Evolutionary conservation across 2,113 vertebrate genomes (phyloP).

Genomic region (Podarcis muralis): DNA sequence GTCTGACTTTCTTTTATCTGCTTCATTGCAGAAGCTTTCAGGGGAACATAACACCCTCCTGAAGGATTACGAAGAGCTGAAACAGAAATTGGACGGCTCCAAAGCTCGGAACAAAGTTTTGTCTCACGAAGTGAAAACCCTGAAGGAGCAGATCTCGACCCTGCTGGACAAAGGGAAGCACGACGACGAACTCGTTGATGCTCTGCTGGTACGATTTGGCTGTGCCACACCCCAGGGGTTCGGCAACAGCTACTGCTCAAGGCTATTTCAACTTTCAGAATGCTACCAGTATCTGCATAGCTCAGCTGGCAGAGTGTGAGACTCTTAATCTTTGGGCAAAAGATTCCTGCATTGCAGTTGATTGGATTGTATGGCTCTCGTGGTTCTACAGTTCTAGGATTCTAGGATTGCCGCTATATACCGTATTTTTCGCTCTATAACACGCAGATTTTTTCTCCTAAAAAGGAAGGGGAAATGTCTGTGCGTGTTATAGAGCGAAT

Average conservation of each 20-base stretch:
- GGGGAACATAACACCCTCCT: conserved; percentile 78
- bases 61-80: conserved; percentile 81
- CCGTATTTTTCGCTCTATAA: too few species aligned
- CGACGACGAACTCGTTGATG: conserved; percentile 87
- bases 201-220: conserved; percentile 81
- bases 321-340: too few species aligned
- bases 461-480: too few species aligned
- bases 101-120: conserved; percentile 86
- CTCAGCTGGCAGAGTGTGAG: too few species aligned
- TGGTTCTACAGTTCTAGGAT: too few species aligned
- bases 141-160: conserved; percentile 83
- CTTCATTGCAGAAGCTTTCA: conserved; percentile 75
- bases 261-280: not conserved
- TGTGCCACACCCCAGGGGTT: fast-evolving
- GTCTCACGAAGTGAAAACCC: conserved; percentile 80
- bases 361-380: too few species aligned
- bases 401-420: too few species aligned
- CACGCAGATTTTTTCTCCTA: too few species aligned
- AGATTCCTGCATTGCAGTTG: too few species aligned
- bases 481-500: too few species aligned
- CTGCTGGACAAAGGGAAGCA: conserved; percentile 89
- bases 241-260: not conserved
- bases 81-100: conserved; percentile 80
- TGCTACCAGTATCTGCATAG: not conserved
- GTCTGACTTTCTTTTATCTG: not conserved